Base-by-base conservation (phyloP, 2,113 vertebrate genomes). In the Leucosticte australis region DNA sequence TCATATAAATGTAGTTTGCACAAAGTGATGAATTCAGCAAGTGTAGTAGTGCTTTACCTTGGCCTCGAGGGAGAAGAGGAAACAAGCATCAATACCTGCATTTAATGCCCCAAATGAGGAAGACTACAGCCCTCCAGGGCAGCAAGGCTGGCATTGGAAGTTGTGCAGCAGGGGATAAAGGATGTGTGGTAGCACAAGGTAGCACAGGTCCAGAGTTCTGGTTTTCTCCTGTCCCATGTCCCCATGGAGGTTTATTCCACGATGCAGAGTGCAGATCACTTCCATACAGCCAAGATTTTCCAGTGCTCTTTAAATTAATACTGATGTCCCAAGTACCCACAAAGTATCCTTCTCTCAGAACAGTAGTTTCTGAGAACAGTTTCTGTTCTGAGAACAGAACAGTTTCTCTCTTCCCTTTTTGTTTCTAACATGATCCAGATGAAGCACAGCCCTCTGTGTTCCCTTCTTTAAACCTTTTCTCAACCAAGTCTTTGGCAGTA, bases 1-100 rank as follows among this genome's bases (percentile, higher is more conserved):
- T 92, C 92, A 88, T 86, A 83, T 42, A 95, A 90, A 92, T 83
- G 65, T 3, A 44, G 47, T 95, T 93, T 93, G 52, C 56, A 94
- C 62, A 2, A 42, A 74, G 52, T 81, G 82, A 95, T 86, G 68
- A 87, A 94, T 96, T 93, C 76, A 90, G 64, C 69, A 64, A 91
- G 44, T 42, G 41, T 39, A 60, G 30, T 39, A 60, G 47, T 71
- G n/a, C 27, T 89, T 94, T 81, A 64, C 16, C 15, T 85, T 76
- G 30, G 16, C 17, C 67, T 90, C 55, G 55, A 83, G 71, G 10
- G 56, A 95, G 42, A 67, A 42, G 27, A 44, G 44, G 42, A 90
- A 96, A 80, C 21, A 85, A 83, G 13, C 57, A 77, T 85, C 33
- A 28, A 39, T 57, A 91, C 20, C 33, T 28, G 20, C 16, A 28